Conservation (phyloP, 2,113 vertebrate species). For the Sphaerodactylus townsendi region DNA sequence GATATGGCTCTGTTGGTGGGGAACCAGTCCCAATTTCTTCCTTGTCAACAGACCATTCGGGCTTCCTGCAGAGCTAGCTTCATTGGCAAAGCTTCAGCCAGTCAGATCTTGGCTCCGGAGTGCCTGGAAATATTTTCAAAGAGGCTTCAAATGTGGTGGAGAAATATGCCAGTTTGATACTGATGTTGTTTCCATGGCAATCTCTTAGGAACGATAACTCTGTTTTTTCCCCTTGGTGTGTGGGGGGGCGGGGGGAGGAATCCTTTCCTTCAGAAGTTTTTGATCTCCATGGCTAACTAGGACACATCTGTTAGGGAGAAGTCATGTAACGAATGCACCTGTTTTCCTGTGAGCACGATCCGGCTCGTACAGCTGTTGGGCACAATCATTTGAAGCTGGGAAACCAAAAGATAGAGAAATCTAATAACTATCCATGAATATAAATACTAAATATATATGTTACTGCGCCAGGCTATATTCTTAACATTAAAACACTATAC, state of each 20-base stretch:
- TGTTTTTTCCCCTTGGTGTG: neutral
- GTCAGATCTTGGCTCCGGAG: neutral
- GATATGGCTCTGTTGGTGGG: neutral
- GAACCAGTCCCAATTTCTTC: neutral
- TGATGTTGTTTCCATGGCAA: slow-evolving; percentile 9
- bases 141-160: neutral
- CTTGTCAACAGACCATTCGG: neutral
- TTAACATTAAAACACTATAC: no score
- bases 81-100: neutral
- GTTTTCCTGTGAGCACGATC: slow-evolving; percentile 18
- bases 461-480: no score
- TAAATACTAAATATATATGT: no score
- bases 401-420: no score
- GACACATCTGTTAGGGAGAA: slow-evolving; percentile 47
- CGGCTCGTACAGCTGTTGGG: slow-evolving; percentile 39
- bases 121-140: neutral
- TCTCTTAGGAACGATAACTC: neutral
- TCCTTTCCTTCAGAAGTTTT: slow-evolving; percentile 1
- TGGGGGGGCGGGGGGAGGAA: neutral
- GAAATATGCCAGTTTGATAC: neutral
- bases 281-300: no score
- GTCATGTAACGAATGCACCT: slow-evolving; percentile 31
- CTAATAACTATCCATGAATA: no score
- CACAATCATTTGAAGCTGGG: slow-evolving; percentile 45
- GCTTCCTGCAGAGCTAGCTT: neutral